Evolutionary conservation across 2,797 vertebrate species (phyloP).

Genomic region (Crax fasciolata): DNA sequence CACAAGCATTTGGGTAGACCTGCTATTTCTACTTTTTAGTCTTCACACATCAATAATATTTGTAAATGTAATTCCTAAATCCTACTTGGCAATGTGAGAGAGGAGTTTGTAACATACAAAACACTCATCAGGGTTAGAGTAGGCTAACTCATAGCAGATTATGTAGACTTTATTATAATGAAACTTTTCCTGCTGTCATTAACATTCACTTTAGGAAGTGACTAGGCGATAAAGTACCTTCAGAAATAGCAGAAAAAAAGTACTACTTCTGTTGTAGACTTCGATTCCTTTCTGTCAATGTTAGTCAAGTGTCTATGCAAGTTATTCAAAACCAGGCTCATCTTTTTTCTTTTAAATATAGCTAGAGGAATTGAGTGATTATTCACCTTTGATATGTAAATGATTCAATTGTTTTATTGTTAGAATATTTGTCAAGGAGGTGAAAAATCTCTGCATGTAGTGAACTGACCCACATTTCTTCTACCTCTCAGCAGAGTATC

Average conservation of each 20-base stretch:
- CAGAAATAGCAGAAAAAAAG: background rate
- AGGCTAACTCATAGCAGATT: background rate
- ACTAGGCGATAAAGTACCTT: background rate
- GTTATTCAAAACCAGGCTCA: background rate
- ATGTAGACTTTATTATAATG: background rate
- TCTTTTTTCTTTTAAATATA: background rate
- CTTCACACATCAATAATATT: background rate
- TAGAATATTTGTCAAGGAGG: background rate
- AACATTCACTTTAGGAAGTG: background rate
- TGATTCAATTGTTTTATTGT: background rate
- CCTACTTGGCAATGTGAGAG: background rate
- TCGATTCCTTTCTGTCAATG: background rate
- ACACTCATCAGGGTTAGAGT: background rate
- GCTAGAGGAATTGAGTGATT: background rate
- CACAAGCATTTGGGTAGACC: accelerated
- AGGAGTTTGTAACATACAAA: background rate
- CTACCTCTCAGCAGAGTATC: background rate
- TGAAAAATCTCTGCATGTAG: background rate
- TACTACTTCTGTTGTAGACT: background rate
- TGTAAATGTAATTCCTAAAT: background rate
- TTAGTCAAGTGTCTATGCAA: background rate
- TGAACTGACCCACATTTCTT: background rate
- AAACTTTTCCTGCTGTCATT: background rate
- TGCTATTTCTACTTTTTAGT: background rate
- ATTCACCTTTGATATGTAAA: background rate